phyloP scores from a whole-genome alignment of 2,888 invertebrate genomes.

The Cheilosia vernalis region DNA sequence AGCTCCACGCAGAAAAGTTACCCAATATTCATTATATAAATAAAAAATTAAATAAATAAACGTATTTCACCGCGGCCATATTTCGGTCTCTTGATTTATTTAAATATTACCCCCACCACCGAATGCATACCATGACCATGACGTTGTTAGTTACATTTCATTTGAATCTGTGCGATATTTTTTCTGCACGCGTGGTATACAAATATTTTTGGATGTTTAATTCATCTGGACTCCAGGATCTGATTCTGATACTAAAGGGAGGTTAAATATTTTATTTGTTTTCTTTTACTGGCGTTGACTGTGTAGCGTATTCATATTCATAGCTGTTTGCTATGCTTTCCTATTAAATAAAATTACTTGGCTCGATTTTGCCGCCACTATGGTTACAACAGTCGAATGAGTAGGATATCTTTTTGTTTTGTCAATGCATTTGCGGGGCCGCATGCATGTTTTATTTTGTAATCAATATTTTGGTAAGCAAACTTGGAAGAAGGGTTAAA shows the following conservation, averaged over 20 bases:
- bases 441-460: neutral
- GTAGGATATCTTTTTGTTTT: constrained; percentile 44
- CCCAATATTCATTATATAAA: constrained; percentile 20
- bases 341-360: constrained; percentile 57
- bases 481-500: neutral
- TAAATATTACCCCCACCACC: constrained; percentile 48
- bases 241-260: constrained; percentile 20
- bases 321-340: constrained; percentile 24
- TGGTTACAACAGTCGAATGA: constrained; percentile 40
- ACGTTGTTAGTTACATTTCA: constrained; percentile 61
- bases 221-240: constrained; percentile 25
- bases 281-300: constrained; percentile 27
- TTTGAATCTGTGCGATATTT: constrained; percentile 1
- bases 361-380: constrained; percentile 50
- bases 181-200: neutral
- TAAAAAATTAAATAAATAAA: constrained; percentile 27
- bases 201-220: constrained; percentile 49
- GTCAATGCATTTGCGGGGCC: constrained; percentile 41
- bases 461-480: constrained; percentile 12
- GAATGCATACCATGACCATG: constrained; percentile 35
- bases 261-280: constrained; percentile 65
- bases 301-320: neutral
- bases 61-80: constrained; percentile 31
- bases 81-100: constrained; percentile 50
- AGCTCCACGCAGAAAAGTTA: neutral